These are phyloP conservation scores for Arctocebus calabarensis DNA, from an alignment of 2,797 vertebrate genomes.

Conservation along the genomic window DNA sequence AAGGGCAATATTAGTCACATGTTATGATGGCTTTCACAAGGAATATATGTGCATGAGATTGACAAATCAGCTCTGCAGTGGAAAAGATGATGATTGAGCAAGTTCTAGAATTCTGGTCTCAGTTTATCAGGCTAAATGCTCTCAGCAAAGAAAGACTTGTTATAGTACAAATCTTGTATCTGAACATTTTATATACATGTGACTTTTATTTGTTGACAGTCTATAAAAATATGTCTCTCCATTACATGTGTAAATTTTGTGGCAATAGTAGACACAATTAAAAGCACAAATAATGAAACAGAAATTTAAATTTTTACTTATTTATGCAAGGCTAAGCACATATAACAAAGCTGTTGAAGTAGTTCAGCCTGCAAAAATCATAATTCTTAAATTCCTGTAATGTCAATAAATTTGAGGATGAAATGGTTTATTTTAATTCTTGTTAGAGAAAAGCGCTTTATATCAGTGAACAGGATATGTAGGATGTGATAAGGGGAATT, in stretches of 20 bases:
- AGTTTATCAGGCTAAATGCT: background rate
- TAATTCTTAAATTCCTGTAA: background rate
- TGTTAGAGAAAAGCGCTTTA: background rate
- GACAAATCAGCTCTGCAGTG: background rate
- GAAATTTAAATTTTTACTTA: conserved; percentile 10
- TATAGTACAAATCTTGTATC: background rate
- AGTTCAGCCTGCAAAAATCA: background rate
- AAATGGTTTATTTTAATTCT: background rate
- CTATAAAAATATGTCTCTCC: background rate
- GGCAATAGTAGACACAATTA: background rate
- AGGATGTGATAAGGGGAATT: background rate
- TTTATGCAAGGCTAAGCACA: background rate
- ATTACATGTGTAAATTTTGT: background rate
- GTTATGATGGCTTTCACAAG: background rate
- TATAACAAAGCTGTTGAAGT: background rate
- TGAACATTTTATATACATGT: background rate
- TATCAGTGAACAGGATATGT: background rate
- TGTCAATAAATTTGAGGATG: background rate
- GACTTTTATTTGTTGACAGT: background rate
- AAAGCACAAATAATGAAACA: background rate
- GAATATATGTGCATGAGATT: background rate
- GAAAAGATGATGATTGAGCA: background rate
- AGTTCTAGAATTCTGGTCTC: background rate
- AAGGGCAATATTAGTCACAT: background rate
- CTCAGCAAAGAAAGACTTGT: background rate